Evolutionary conservation across 1,140 invertebrate genomes (phyloP), one percentile per base, ranked within the genome.

Genomic region (Chironomus striatipennis): DNA sequence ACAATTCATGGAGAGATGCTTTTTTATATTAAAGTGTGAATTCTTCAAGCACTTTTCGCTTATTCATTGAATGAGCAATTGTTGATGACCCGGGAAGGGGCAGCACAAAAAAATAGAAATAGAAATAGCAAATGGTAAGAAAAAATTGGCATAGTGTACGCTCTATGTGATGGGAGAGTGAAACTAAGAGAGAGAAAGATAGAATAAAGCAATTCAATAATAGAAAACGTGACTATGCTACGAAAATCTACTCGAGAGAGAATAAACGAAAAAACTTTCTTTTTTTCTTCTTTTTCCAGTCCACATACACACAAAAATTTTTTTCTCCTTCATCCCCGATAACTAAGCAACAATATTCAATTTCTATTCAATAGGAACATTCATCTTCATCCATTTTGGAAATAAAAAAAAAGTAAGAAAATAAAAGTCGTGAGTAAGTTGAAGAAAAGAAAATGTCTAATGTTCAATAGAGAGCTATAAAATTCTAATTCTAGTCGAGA

Each of bases 201-300:
- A n/a, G 65, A 21, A 70, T 17, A 21, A 21, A 70, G 65, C 20
- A 70, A 70, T 70, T 70, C 65, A 70, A 70, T 70, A 70, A 70
- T 70, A 70, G 17, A 70, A 70, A 70, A 70, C 65, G 65, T 70
- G 65, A 70, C 65, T 70, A 12, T n/a, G 47, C 47, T 57, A 57
- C 47, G 47, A 57, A 57, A 57, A 57, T 57, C 47, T 57, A n/a
- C 47, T 57, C 24, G 24, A 5, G 12, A 12, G 47, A 57, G n/a
- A 57, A 57, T 47, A 8, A 47, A 12, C 43, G 43, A 57, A 57
- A 57, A 34, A 34, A 34, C 24, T 34, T 34, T 34, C 24, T 34
- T 34, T 34, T 34, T 5, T 34, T 34, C 24, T 34, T 34, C 24
- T 34, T 34, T 34, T 34, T 34, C 5, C 24, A 34, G 5, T 34